Evolutionary conservation across 2,797 vertebrate species (phyloP).

Genomic region (Sandelia bainsii): DNA sequence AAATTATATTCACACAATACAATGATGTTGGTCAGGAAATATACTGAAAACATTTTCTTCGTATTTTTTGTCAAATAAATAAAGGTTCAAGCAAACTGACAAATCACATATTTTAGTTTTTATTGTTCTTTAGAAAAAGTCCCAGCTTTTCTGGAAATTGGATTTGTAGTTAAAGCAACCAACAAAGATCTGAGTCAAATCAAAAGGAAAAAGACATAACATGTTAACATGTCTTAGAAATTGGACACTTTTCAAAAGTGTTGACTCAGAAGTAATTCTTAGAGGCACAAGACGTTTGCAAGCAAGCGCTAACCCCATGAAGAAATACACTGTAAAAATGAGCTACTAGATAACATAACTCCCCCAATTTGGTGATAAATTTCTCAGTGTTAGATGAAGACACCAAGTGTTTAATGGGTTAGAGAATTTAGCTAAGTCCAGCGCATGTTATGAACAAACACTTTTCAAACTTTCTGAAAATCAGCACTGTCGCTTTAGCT

Average conservation of each 20-base stretch:
- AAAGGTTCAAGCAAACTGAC: no score
- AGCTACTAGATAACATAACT: constrained; percentile 4
- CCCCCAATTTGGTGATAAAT: not conserved
- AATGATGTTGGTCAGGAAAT: no score
- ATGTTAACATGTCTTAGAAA: not conserved
- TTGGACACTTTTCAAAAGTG: not conserved
- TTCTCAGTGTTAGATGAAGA: not conserved
- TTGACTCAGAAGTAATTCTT: not conserved
- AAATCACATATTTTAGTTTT: no score
- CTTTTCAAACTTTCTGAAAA: not conserved
- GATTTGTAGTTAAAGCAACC: not conserved
- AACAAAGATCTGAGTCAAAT: not conserved
- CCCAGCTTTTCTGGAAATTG: no score
- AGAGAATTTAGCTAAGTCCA: not conserved
- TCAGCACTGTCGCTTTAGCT: not conserved
- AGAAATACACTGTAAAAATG: not conserved
- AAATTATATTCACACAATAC: no score
- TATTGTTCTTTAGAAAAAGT: no score
- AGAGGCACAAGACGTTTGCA: not conserved
- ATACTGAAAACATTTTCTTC: no score
- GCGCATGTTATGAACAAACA: not conserved
- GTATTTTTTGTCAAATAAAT: no score
- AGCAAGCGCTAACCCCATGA: not conserved
- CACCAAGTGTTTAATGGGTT: not conserved
- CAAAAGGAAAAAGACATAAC: not conserved